Base-by-base conservation (phyloP, 2,113 vertebrate species). In the Emberiza fucata region DNA sequence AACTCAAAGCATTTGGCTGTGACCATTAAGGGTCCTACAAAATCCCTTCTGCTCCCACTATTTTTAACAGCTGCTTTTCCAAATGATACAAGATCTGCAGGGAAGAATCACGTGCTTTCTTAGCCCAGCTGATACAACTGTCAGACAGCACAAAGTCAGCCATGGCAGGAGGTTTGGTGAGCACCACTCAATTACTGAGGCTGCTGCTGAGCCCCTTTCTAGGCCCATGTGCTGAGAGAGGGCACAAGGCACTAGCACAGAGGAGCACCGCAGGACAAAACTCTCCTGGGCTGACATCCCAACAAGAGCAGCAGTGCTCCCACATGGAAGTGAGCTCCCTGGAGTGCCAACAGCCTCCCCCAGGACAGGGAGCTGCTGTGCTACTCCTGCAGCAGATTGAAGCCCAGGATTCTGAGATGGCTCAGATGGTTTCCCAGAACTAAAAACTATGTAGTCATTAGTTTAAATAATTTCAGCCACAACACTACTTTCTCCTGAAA, bases 291-390 rank as follows among this genome's bases (percentile, higher is more conserved):
- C 1, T 70, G 64, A 29, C 39, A 81, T 27, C 23, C 72, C 24
- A 24, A 0, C 29, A 13, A 50, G 44, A 60, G 64, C n/a, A 31
- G 37, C 1, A 5, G 8, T 3, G 40, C 56, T 37, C 7, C 12
- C 11, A 47, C 4, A 35, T 65, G 45, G 3, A 29, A n/a, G 15
- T 0, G 0, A 12, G 33, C 42, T 64, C 22, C 18, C 15, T 75
- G 50, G 11, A 50, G 56, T 40, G 53, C 64, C 31, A 68, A 2
- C 3, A 50, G 48, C 3, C 56, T n/a, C 5, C 12, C 31, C 9
- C 29, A 3, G 10, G 11, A 64, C 51, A 86, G 65, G 53, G 29
- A 60, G 12, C 25, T 86, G 28, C 69, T 57, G n/a, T 14, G 40
- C 15, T 33, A 0, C 25, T 42, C 39, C 40, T 3, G 1, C 47